These are phyloP conservation scores for Crypturellus tataupa DNA, from an alignment of 2,797 vertebrate genomes.

Conservation along the genomic window DNA sequence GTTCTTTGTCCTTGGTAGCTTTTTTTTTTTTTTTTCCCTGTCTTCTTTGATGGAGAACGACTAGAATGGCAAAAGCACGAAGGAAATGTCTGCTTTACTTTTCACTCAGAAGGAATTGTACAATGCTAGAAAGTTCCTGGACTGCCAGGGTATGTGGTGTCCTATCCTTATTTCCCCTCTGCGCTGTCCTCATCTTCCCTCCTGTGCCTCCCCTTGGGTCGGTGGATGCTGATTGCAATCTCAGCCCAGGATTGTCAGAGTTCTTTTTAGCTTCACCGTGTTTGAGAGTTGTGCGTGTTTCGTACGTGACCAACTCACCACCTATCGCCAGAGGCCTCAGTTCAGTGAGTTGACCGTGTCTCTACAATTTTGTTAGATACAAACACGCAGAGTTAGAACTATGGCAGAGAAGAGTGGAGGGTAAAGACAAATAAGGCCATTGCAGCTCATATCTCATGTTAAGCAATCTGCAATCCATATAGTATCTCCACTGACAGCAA, in stretches of 20 bases:
- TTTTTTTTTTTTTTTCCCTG: rapidly evolving
- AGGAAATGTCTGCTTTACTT: not conserved
- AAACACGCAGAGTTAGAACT: not conserved
- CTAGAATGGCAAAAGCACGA: not conserved
- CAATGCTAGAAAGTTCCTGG: not conserved
- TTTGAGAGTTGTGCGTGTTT: not conserved
- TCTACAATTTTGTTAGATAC: not conserved
- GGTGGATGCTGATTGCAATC: not conserved
- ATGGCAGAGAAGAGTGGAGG: not conserved
- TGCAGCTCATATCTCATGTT: rapidly evolving
- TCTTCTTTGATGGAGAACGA: not conserved
- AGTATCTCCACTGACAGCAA: not conserved
- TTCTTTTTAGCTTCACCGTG: not conserved
- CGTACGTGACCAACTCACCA: not conserved
- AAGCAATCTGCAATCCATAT: not conserved
- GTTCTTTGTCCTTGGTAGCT: not conserved
- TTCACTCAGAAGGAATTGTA: not conserved
- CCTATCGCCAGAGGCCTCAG: not conserved
- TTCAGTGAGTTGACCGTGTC: not conserved
- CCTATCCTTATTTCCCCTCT: not conserved
- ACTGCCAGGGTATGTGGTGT: not conserved
- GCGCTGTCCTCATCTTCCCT: not conserved
- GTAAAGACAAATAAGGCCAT: not conserved
- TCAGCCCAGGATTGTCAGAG: not conserved
- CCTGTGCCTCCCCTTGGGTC: not conserved